Base-by-base conservation (phyloP, 1,140 invertebrate species). In the Lepidurus apus region DNA sequence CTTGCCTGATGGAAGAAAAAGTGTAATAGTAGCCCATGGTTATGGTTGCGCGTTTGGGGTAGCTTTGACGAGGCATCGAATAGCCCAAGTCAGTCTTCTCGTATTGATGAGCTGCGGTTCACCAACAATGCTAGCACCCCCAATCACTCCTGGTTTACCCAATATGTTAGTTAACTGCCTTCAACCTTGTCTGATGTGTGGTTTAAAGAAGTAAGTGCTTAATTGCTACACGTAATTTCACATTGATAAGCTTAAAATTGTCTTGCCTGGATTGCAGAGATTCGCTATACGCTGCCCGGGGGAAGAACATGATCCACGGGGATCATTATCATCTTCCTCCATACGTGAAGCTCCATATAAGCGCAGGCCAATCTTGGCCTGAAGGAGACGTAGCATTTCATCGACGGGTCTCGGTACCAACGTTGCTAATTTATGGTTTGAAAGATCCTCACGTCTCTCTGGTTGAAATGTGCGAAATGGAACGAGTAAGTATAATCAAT, bases 391-490 rank as follows among this genome's bases (percentile, higher is more conserved):
- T 90, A 77, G 87, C 89, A 11, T 92, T 90, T 82, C 90, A 93
- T 83, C 86, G 90, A 81, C 88, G 89, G 82, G 90, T 93, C 79
- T 86, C 86, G 47, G 88, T 88, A 43, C 90, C 91, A 42, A 91
- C 91, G n/a, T 86, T 93, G 44, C 84, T 93, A 9, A 87, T 93
- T 53, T 90, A 92, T 82, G 92, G 92, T 13, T 84, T 90, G 79
- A 87, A 89, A 83, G 92, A 93, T 84, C 88, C 89, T 77, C 87
- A 89, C 74, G 89, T 93, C 11, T 89, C 89, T 13, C 86, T 92
- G 80, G 88, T 91, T 34, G 91, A 93, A 81, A 91, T 91, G 85
- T 89, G 91, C 82, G 91, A 92, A 84, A 93, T 93, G 91, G 89
- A 91, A 84, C 87, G 90, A 83, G 90, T 91, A 84, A 85, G 85